Conservation (phyloP, 2,888 invertebrate species). For the Teleogryllus oceanicus region DNA sequence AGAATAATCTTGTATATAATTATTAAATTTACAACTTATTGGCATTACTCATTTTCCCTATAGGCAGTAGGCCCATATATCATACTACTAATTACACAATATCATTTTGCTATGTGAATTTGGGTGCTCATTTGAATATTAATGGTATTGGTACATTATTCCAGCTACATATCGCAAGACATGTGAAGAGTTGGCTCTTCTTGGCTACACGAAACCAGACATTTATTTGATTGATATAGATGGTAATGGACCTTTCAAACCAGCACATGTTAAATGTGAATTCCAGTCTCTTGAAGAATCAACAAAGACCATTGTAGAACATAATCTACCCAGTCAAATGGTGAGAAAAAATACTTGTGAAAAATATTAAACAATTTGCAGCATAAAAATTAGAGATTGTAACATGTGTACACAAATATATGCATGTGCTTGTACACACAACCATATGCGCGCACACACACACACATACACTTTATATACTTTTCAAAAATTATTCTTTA, state of each 20-base stretch:
- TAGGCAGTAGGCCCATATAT: too few species aligned
- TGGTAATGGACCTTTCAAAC: constrained; percentile 87
- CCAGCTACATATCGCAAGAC: constrained; percentile 82
- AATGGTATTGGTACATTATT: constrained; percentile 33
- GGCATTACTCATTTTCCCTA: too few species aligned
- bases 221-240: constrained; percentile 92
- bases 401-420: too few species aligned
- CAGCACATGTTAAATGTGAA: constrained; percentile 87
- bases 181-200: constrained; percentile 84
- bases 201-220: constrained; percentile 85
- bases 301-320: constrained; percentile 84
- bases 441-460: too few species aligned
- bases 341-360: constrained; percentile 46
- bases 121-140: too few species aligned
- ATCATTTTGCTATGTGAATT: too few species aligned
- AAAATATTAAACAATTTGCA: background rate
- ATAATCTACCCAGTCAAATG: constrained; percentile 85
- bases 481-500: too few species aligned
- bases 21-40: too few species aligned
- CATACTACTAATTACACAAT: too few species aligned
- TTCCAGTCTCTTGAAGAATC: constrained; percentile 85
- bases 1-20: too few species aligned
- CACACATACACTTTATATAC: too few species aligned
- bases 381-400: background rate
- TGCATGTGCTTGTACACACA: too few species aligned